Conservation (phyloP, 2,113 vertebrate species). For the Colius striatus region DNA sequence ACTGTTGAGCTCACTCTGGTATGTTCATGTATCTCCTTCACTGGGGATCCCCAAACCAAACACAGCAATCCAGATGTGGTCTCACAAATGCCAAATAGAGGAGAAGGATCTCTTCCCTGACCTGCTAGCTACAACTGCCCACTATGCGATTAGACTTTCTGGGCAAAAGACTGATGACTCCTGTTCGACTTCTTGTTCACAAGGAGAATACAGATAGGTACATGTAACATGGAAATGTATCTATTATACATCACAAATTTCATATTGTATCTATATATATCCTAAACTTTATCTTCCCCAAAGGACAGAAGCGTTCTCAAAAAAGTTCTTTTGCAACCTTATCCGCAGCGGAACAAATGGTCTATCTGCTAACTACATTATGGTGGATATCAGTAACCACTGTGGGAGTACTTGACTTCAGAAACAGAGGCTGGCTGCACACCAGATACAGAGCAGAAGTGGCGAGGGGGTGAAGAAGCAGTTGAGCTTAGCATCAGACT, state of each 20-base stretch:
- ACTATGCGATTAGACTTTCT: not conserved
- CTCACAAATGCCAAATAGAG: not conserved
- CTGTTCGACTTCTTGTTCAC: not conserved
- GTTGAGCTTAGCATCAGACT: conserved; percentile 46
- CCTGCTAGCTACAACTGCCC: not conserved
- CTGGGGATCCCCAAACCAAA: not conserved
- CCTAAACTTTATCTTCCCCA: not conserved
- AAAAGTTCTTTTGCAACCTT: conserved; percentile 8
- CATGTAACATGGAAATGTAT: not conserved
- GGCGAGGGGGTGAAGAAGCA: not conserved
- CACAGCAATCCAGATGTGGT: not conserved
- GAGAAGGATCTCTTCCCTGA: not conserved
- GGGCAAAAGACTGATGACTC: not conserved
- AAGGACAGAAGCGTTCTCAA: not conserved
- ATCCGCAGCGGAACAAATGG: conserved; percentile 21
- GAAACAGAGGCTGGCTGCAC: conserved; percentile 39
- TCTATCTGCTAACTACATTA: conserved; percentile 63
- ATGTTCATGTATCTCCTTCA: not conserved
- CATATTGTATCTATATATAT: not conserved
- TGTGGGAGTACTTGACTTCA: conserved; percentile 7
- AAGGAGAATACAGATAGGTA: not conserved
- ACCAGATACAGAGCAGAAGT: conserved; percentile 23
- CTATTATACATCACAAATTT: not conserved
- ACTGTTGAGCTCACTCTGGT: not conserved
- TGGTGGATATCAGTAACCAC: conserved; percentile 35